Evolutionary conservation across 2,797 vertebrate species (phyloP).

Genomic region (Tenualosa ilisha): DNA sequence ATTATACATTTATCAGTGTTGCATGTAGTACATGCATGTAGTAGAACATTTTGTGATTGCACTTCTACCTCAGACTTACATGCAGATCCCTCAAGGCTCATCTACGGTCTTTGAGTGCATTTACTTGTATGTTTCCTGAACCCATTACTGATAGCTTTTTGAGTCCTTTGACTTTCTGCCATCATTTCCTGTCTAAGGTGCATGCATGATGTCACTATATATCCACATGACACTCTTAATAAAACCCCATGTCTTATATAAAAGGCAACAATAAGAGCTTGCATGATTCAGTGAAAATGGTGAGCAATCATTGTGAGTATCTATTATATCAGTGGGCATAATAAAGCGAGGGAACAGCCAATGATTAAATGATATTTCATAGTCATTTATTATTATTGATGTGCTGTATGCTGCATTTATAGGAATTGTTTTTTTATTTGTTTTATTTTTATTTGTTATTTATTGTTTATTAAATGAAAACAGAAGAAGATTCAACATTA

Average conservation of each 20-base stretch:
- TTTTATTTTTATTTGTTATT: not conserved
- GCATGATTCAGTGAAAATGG: not conserved
- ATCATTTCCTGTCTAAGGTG: not conserved
- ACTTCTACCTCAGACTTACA: not conserved
- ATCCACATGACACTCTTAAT: not conserved
- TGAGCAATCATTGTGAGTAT: not conserved
- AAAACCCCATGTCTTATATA: not conserved
- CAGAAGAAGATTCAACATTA: not conserved
- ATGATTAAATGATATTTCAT: not conserved
- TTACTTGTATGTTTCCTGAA: not conserved
- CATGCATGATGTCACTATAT: not conserved
- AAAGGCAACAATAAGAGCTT: not conserved
- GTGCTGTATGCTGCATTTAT: not conserved
- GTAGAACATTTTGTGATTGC: not conserved
- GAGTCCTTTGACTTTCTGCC: not conserved
- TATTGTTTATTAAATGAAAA: not conserved
- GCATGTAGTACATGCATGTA: not conserved
- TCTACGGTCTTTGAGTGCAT: not conserved
- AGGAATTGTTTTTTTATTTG: not conserved
- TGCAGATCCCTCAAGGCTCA: not conserved
- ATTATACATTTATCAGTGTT: too few species aligned
- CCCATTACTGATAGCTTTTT: slow-evolving; percentile 1
- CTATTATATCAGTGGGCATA: not conserved
- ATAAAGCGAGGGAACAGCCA: not conserved
- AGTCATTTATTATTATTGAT: not conserved